Percentiles rank a stretch among this genome's conserved stretches.
Conservation (phyloP, 64 coral and sea anemone species). For the Montipora cactus region DNA sequence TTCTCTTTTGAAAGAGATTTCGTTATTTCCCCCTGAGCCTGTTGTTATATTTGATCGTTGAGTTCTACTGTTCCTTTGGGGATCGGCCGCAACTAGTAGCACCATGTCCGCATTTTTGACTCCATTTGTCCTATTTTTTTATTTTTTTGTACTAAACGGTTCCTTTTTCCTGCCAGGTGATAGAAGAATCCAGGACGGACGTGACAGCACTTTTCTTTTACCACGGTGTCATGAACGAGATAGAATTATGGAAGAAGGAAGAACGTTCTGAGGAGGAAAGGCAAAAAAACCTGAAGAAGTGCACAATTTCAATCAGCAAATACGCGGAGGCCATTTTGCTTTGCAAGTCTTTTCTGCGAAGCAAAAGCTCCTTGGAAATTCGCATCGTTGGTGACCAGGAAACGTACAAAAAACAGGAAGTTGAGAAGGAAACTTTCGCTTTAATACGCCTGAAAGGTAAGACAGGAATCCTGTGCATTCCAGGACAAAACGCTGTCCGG, state of each 20-base stretch:
- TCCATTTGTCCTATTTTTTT: no score
- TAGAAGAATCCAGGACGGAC: slow-evolving; percentile 46
- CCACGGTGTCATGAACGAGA: slow-evolving; percentile 74
- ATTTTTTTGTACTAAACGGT: no score
- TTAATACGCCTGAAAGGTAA: slow-evolving; percentile 73
- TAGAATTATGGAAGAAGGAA: slow-evolving; percentile 61
- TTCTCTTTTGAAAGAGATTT: no score
- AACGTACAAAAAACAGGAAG: slow-evolving; percentile 22
- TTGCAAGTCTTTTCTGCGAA: slow-evolving; percentile 77
- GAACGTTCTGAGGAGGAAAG: slow-evolving; percentile 8
- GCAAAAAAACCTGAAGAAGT: slow-evolving; percentile 48
- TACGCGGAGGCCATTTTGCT: slow-evolving; percentile 76
- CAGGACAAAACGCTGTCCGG: no score
- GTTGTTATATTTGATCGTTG: no score
- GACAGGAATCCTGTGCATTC: not conserved
- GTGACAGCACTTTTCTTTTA: slow-evolving; percentile 78
- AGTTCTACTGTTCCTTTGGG: no score
- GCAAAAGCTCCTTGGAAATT: slow-evolving; percentile 71
- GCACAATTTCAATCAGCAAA: slow-evolving; percentile 67
- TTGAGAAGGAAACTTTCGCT: slow-evolving; percentile 74
- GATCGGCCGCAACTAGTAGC: no score
- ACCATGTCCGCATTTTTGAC: no score
- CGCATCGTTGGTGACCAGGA: slow-evolving; percentile 71
- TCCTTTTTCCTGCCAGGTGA: not conserved
- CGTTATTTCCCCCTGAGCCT: no score